A percentile compares a stretch with the other conserved stretches of the same genome.
Conservation (phyloP, 2,888 invertebrate genomes). For the Priocnemis perturbator region DNA sequence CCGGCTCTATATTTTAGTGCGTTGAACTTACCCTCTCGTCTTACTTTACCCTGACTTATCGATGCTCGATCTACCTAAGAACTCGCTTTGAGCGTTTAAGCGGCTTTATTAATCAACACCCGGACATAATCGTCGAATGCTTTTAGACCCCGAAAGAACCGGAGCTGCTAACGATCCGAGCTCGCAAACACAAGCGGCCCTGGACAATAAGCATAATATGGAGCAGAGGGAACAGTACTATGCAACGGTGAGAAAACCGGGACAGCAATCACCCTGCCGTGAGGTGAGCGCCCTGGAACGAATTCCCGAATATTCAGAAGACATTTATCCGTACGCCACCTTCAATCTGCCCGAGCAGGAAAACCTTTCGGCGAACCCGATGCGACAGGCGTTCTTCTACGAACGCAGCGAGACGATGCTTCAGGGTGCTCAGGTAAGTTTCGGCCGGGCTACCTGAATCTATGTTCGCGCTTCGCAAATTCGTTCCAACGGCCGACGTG, state of each 20-base stretch:
- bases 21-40: too few relatives aligned
- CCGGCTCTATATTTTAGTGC: too few relatives aligned
- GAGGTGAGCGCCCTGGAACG: constrained; percentile 76
- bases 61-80: too few relatives aligned
- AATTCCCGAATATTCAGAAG: constrained; percentile 79
- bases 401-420: constrained; percentile 72
- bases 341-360: constrained; percentile 79
- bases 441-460: too few relatives aligned
- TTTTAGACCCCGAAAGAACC: constrained; percentile 62
- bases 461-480: too few relatives aligned
- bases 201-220: constrained; percentile 74
- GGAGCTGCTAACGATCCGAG: constrained; percentile 68
- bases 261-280: constrained; percentile 74
- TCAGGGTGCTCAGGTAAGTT: constrained; percentile 68
- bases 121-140: too few relatives aligned
- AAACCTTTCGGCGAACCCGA: constrained; percentile 77
- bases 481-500: too few relatives aligned
- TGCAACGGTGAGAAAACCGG: constrained; percentile 76
- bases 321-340: constrained; percentile 80
- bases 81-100: too few relatives aligned
- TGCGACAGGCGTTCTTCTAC: constrained; percentile 72
- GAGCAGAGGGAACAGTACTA: constrained; percentile 78
- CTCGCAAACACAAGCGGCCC: constrained; percentile 70
- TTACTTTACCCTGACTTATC: too few relatives aligned
- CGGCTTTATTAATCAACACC: too few relatives aligned